Evolutionary conservation across 2,113 vertebrate genomes (phyloP).

Genomic region (Pionites leucogaster): DNA sequence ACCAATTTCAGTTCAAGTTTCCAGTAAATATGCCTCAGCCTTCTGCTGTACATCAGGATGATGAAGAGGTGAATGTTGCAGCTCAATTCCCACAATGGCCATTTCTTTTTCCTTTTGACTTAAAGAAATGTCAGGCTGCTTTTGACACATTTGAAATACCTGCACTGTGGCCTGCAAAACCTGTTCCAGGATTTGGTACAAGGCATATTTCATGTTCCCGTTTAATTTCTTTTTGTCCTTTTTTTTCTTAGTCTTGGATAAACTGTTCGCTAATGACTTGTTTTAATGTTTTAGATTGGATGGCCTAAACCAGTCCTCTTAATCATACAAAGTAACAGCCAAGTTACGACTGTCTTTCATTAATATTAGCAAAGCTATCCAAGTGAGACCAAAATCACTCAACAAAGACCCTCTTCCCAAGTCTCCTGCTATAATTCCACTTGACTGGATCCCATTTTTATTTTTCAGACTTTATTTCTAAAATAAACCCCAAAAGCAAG

Average conservation of each 20-base stretch:
- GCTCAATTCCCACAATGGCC: not conserved
- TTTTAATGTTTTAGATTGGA: not conserved
- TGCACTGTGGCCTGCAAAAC: not conserved
- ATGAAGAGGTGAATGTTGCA: not conserved
- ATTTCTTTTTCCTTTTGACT: constrained; percentile 17
- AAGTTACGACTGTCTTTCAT: not conserved
- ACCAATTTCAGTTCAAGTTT: not conserved
- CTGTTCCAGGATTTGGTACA: not conserved
- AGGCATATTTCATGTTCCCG: not conserved
- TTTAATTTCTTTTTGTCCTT: not conserved
- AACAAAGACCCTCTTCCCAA: not conserved
- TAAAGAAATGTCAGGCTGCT: not conserved
- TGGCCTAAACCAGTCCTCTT: not conserved
- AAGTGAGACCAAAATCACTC: not conserved
- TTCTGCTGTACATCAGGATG: constrained; percentile 5
- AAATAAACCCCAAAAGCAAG: not conserved
- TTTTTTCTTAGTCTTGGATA: not conserved
- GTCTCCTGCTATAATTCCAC: not conserved
- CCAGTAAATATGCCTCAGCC: constrained; percentile 8
- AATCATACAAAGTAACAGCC: not conserved
- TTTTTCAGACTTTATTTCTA: not conserved
- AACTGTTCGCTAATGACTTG: not conserved
- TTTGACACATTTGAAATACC: constrained; percentile 17
- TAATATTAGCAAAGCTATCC: not conserved
- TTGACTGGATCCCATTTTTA: not conserved